These are phyloP conservation scores for Rousettus madagascariensis DNA, from an alignment of 2,797 vertebrate species.

Conservation along the genomic window DNA sequence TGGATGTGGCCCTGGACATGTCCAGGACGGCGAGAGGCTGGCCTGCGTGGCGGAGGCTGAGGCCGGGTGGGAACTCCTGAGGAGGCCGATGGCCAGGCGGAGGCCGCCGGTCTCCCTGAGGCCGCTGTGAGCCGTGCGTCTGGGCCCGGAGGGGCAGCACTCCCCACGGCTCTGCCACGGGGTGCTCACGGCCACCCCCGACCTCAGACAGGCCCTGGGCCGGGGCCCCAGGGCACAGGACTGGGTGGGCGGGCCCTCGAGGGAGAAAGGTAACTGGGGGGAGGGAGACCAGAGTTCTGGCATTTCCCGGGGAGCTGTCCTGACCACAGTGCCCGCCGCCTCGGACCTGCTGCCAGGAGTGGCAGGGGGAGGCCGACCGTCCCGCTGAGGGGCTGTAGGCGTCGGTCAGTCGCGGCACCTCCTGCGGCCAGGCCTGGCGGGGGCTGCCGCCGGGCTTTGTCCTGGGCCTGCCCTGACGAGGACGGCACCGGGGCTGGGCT, in stretches of 20 bases:
- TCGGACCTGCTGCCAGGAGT: too few relatives aligned
- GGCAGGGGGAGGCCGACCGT: fast-evolving
- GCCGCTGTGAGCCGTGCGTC: fast-evolving
- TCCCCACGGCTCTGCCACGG: background rate
- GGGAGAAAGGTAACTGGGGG: too few relatives aligned
- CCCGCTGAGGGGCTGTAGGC: too few relatives aligned
- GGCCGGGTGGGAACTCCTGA: background rate
- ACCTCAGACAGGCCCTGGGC: background rate
- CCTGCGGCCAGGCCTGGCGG: background rate
- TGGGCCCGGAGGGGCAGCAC: background rate
- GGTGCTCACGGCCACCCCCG: background rate
- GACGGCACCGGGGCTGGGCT: background rate
- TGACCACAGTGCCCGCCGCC: background rate
- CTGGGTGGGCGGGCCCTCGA: fast-evolving
- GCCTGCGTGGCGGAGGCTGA: fast-evolving
- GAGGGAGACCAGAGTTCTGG: background rate
- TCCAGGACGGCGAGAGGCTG: fast-evolving
- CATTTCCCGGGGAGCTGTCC: background rate
- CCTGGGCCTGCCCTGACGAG: background rate
- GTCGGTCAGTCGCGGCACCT: background rate
- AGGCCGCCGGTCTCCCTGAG: background rate
- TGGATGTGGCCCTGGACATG: fast-evolving
- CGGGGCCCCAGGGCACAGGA: background rate
- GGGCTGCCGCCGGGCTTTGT: background rate
- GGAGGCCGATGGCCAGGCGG: fast-evolving